Evolutionary conservation across 2,888 invertebrate genomes (phyloP).

Genomic region (Dexiosoma caninum): DNA sequence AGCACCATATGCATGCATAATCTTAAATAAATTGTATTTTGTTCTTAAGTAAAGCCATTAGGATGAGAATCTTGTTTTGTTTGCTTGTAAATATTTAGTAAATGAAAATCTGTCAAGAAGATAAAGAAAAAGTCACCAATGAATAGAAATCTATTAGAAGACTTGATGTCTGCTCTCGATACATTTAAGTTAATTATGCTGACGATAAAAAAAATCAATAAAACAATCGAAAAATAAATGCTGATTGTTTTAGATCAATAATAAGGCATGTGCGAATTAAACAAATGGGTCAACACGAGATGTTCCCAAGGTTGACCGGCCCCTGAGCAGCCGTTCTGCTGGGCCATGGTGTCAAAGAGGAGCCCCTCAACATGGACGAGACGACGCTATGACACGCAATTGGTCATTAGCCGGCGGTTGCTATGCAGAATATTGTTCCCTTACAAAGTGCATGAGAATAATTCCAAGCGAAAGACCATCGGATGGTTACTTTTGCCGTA

Average conservation of each 20-base stretch:
- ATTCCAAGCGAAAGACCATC: too few species aligned
- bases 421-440: too few species aligned
- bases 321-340: too few species aligned
- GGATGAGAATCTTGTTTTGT: constrained; percentile 22
- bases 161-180: background rate
- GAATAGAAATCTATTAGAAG: constrained; percentile 24
- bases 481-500: too few species aligned
- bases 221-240: constrained; percentile 27
- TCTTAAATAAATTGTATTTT: constrained; percentile 34
- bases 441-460: too few species aligned
- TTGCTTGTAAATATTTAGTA: constrained; percentile 12
- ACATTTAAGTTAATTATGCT: background rate
- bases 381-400: too few species aligned
- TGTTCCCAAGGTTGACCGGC: too few species aligned
- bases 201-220: constrained; percentile 36
- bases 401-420: too few species aligned
- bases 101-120: background rate
- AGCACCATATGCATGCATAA: background rate
- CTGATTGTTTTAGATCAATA: background rate
- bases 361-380: too few species aligned
- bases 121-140: background rate
- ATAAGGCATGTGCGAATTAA: background rate
- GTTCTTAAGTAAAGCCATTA: constrained; percentile 45
- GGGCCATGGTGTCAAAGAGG: too few species aligned
- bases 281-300: too few species aligned